A percentile compares a stretch with the other conserved stretches of the same genome.
phyloP scores from a whole-genome alignment of 2,113 vertebrate species.

The Hemiscyllium ocellatum region DNA sequence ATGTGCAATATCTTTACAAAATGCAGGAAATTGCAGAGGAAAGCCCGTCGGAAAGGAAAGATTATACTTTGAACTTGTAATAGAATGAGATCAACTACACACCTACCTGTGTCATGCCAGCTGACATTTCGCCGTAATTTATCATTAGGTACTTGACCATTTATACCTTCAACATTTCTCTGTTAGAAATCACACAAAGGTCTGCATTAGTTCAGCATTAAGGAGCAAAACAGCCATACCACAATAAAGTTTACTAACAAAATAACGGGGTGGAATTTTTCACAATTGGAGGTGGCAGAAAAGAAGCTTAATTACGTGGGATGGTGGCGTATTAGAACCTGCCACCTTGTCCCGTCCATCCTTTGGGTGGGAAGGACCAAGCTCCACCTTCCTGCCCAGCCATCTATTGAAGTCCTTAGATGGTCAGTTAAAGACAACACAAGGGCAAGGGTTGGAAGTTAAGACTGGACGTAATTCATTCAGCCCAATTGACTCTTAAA shows the following conservation, averaged over 20 bases:
- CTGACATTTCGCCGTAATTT: conserved; percentile 69
- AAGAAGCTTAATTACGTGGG: no score
- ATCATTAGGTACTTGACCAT: conserved; percentile 60
- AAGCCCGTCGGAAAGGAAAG: not conserved
- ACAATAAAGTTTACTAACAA: not conserved
- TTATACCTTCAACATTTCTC: conserved; percentile 62
- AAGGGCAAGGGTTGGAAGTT: not conserved
- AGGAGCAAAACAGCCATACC: not conserved
- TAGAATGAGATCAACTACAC: not conserved
- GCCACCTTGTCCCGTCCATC: no score
- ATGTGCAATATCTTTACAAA: not conserved
- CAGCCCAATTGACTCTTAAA: no score
- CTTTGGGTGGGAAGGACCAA: no score
- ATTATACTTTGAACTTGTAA: not conserved
- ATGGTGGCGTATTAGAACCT: no score
- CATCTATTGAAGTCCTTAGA: no score
- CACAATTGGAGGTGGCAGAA: no score
- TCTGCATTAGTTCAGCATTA: not conserved
- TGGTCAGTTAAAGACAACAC: not conserved
- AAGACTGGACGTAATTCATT: no score
- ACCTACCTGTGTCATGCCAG: conserved; percentile 80
- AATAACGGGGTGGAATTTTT: not conserved
- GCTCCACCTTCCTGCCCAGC: no score
- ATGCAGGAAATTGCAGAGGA: not conserved
- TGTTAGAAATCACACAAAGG: conserved; percentile 49